Evolutionary conservation across 2,113 vertebrate genomes (phyloP), one percentile per base, ranked within the genome.

Genomic region (Aegotheles bennettii): DNA sequence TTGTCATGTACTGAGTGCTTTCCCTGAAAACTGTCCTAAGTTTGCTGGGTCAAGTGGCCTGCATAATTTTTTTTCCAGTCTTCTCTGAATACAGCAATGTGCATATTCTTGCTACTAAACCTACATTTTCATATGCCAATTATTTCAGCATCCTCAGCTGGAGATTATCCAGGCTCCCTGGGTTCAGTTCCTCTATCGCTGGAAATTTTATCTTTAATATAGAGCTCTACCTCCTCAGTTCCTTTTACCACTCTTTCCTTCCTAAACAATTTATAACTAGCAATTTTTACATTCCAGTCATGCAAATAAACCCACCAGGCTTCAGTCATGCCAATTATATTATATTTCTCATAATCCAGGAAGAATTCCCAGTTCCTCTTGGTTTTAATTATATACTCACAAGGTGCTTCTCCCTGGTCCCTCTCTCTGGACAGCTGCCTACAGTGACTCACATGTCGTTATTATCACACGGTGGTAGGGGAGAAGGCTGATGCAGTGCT

Each of bases 311-410:
- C 89, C 77, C 61, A 6, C 86, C 76, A 94, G 93, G 73, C 87
- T 96, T 89, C 94, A 91, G 94, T 91, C 89, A 96, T 71, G 91
- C 73, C 86, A 91, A 93, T 97, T 96, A 95, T 86, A 83, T 61
- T 69, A 28, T 73, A 87, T 94, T 94, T 93, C 87, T 93, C 91
- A 71, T 81, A 95, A 91, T 91, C 84, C 89, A 92, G 43, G 61
- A 78, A 89, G 86, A 94, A 91, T 94, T 95, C 64, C 91, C 91
- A 63, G 16, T 71, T 84, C 56, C 43, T 90, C 60, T 70, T 78
- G 73, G 93, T 91, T 97, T 94, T 93, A 92, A 96, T 92, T 82
- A 87, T 15, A n/a, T 6, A 24, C 73, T 96, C 91, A 84, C 24
- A 45, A 82, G 93, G 84, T 68, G 19, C 56, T 89, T 87, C 47